Percentiles rank a stretch among this genome's conserved stretches.
Evolutionary conservation across 2,113 vertebrate species (phyloP).

Genomic region (Lamprotornis superbus): DNA sequence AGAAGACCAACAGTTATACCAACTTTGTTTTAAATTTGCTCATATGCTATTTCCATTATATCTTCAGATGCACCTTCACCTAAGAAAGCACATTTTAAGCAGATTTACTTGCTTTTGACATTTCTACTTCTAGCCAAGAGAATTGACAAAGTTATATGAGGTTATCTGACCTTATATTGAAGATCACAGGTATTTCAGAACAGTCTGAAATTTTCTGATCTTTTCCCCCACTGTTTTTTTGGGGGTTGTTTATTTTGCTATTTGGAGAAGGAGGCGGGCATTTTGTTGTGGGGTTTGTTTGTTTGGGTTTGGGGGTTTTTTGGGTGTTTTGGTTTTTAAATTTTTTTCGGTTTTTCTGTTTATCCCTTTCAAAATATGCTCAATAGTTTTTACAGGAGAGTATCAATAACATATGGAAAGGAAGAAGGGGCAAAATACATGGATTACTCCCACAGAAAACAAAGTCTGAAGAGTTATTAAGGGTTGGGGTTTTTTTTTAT

Average conservation of each 20-base stretch:
- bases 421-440: not conserved
- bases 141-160: not conserved
- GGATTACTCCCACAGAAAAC: not conserved
- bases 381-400: not conserved
- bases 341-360: not conserved
- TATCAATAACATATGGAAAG: not conserved
- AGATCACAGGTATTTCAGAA: not conserved
- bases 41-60: not conserved
- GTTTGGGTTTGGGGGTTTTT: not conserved
- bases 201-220: not conserved
- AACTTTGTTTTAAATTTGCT: not conserved
- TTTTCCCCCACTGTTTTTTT: fast-evolving
- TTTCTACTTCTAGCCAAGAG: not conserved
- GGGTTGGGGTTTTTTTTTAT: not conserved
- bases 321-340: not conserved
- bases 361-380: not conserved
- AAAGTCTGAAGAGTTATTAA: not conserved
- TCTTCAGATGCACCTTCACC: not conserved
- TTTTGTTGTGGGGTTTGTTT: not conserved
- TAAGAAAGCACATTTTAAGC: not conserved
- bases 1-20: not conserved
- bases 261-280: not conserved
- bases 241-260: not conserved
- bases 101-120: not conserved
- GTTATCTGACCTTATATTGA: not conserved